These are phyloP conservation scores for Linnaemya vulpina DNA, from an alignment of 2,888 invertebrate species.

Conservation along the genomic window DNA sequence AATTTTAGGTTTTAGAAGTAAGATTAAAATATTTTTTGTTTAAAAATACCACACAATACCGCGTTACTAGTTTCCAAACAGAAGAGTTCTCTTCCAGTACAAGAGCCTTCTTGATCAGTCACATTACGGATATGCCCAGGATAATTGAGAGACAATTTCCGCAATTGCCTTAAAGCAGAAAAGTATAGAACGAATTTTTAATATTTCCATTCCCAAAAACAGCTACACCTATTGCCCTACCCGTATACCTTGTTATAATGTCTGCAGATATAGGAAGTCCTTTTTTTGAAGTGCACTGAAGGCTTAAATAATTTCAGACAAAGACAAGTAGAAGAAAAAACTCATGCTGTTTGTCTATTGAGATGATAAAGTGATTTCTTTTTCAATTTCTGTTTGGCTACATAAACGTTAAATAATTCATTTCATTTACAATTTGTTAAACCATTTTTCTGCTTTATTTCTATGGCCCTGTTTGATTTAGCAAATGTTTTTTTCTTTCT, in stretches of 20 bases:
- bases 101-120: too few relatives aligned
- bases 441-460: slow-evolving; percentile 57
- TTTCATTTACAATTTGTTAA: slow-evolving; percentile 72
- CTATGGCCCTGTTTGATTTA: background rate
- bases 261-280: slow-evolving; percentile 46
- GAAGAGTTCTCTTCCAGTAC: too few relatives aligned
- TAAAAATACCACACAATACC: too few relatives aligned
- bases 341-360: slow-evolving; percentile 64
- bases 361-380: slow-evolving; percentile 70
- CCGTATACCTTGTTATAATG: slow-evolving; percentile 8
- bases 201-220: background rate
- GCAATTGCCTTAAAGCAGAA: too few relatives aligned
- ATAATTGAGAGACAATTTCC: too few relatives aligned
- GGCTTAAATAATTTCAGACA: slow-evolving; percentile 47
- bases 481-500: slow-evolving; percentile 1
- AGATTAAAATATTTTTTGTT: too few relatives aligned
- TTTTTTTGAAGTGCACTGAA: slow-evolving; percentile 38
- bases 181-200: background rate
- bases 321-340: slow-evolving; percentile 50
- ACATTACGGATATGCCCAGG: too few relatives aligned
- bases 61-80: too few relatives aligned
- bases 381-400: slow-evolving; percentile 50
- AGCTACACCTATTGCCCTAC: slow-evolving; percentile 25
- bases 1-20: too few relatives aligned
- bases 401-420: slow-evolving; percentile 68